Percentiles rank a stretch among this genome's conserved stretches.
Evolutionary conservation across 2,888 invertebrate species (phyloP).

Genomic region (Linyphia triangularis): DNA sequence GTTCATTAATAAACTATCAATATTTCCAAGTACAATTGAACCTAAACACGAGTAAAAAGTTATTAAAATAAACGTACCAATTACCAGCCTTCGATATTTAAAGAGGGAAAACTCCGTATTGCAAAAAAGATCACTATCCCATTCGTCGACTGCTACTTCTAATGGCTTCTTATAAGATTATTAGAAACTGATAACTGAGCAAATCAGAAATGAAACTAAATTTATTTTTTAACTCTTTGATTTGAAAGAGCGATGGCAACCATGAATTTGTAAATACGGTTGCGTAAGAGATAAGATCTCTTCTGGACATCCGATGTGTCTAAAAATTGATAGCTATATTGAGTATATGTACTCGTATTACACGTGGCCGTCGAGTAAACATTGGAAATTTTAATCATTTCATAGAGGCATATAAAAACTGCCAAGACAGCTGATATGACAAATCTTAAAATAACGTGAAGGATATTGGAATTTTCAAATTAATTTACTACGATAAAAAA

Average conservation of each 20-base stretch:
- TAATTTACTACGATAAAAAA: too few species aligned
- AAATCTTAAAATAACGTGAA: too few species aligned
- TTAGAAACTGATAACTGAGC: background rate
- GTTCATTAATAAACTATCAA: too few species aligned
- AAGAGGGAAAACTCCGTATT: too few species aligned
- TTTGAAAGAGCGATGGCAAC: background rate
- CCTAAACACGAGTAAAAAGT: too few species aligned
- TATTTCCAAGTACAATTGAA: too few species aligned
- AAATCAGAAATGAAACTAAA: background rate
- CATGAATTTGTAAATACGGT: background rate
- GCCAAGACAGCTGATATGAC: conserved; percentile 3
- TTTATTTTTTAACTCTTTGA: background rate
- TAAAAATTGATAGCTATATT: background rate
- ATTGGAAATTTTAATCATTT: background rate
- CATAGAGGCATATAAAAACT: background rate
- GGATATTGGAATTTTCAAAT: too few species aligned
- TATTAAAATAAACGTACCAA: too few species aligned
- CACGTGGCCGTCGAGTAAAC: background rate
- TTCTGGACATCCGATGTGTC: background rate
- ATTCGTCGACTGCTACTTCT: too few species aligned
- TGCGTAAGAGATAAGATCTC: background rate
- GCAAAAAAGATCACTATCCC: too few species aligned
- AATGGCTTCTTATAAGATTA: background rate
- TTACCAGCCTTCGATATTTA: too few species aligned
- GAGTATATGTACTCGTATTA: background rate